Base-by-base conservation (phyloP, 1,140 invertebrate genomes). In the Cydia strobilella region DNA sequence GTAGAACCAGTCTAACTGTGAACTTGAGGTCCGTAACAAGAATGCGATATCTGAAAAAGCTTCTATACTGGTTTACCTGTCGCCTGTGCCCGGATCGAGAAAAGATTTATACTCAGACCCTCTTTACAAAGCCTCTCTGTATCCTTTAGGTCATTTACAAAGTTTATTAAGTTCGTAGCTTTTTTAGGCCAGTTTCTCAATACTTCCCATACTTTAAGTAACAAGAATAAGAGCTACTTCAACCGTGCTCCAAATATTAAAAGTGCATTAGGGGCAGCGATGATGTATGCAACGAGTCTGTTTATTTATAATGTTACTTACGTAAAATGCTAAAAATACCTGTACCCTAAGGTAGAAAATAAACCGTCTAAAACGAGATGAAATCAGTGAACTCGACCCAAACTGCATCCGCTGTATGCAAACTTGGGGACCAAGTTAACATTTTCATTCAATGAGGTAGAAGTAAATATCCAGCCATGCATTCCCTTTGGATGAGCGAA, bases 191-290 rank as follows among this genome's bases (percentile, higher is more conserved):
- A 23, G 54, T 23, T 59, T 18, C 54, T 9, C 18, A 59, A 59
- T 59, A 59, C 54, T 59, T 59, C 54, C 20, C 54, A n/a, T 12
- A 23, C 20, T 23, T 59, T 59, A 59, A 23, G 54, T 23, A 59
- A 1, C 54, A 59, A 59, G 54, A 23, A 59, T n/a, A n/a, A 23
- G 54, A 18, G 18, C 54, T 7, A 7, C 4, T n/a, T 59, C 0
- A 59, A 59, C 54, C 54, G 20, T 23, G 54, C 20, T 23, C 54
- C 54, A 59, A 12, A 59, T 59, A 59, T 35, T 69, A 69, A 65
- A 69, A 69, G 27, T 69, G 65, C 35, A 35, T 69, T 69, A 35
- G 31, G 31, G 31, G 31, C 65, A 69, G 7, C 65, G 35, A 69
- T 35, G 65, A 69, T 35, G 31, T 69, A 39, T 69, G 31, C 65